Percentiles rank a stretch among this genome's conserved stretches.
Evolutionary conservation across 2,888 invertebrate genomes (phyloP).

Genomic region (Meteorus colon): DNA sequence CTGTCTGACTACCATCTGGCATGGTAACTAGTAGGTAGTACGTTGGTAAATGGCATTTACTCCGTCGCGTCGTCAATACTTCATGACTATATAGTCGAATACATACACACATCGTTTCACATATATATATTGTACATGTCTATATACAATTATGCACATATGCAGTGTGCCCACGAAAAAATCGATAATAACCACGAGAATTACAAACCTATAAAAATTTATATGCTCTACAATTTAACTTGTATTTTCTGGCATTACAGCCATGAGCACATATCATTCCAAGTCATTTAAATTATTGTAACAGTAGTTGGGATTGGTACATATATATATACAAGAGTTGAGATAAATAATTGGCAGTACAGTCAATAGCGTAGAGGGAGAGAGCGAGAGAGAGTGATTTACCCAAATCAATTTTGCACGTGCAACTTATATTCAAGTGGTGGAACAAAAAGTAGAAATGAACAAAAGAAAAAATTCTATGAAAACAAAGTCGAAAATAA

Average conservation of each 20-base stretch:
- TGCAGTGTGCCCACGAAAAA: conserved; percentile 5
- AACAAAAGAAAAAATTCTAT: background rate
- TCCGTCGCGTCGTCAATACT: conserved; percentile 20
- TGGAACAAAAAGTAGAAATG: background rate
- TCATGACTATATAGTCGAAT: conserved; percentile 12
- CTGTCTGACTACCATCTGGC: conserved; percentile 30
- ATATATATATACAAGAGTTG: background rate
- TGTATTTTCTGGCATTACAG: conserved; percentile 12
- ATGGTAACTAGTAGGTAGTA: conserved; percentile 37
- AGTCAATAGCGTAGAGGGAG: background rate
- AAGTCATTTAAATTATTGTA: conserved; percentile 25
- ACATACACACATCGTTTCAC: background rate
- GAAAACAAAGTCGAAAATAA: background rate
- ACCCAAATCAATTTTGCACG: conserved; percentile 23
- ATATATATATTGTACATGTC: background rate
- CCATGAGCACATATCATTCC: background rate
- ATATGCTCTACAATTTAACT: conserved; percentile 20
- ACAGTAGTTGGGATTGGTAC: conserved; percentile 11
- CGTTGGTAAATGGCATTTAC: conserved; percentile 5
- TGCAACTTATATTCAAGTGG: background rate
- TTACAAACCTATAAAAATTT: conserved; percentile 26
- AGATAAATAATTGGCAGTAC: background rate
- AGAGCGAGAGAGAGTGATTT: conserved; percentile 9
- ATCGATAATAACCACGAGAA: conserved; percentile 20
- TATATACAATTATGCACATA: background rate